These are phyloP conservation scores for Peromyscus attwateri DNA, from an alignment of 2,797 vertebrate species.

Conservation along the genomic window DNA sequence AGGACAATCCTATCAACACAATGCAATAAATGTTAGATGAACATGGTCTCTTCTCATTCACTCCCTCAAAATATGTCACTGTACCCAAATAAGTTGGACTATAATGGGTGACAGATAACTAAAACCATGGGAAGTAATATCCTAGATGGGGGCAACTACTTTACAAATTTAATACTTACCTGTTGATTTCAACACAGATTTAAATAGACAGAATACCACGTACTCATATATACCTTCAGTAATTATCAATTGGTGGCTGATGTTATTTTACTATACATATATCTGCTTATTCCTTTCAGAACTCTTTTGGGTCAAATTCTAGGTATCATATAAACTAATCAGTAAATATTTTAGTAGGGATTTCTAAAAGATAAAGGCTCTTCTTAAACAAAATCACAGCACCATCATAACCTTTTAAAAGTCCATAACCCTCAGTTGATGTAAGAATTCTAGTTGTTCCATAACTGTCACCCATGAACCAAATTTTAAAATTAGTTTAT, in stretches of 20 bases:
- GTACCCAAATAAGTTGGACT: background rate
- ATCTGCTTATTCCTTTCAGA: background rate
- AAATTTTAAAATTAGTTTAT: conserved; percentile 23
- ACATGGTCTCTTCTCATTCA: background rate
- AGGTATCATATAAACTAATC: conserved; percentile 14
- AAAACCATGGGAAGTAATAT: background rate
- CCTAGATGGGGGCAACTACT: background rate
- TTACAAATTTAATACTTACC: background rate
- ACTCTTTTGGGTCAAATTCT: conserved; percentile 55
- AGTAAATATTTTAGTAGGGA: conserved; percentile 48
- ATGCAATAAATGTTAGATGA: background rate
- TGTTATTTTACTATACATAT: background rate
- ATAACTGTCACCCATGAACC: conserved; percentile 18
- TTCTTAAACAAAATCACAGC: conserved; percentile 11
- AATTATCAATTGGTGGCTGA: background rate
- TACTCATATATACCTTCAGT: background rate
- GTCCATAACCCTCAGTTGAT: background rate
- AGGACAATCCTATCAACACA: background rate
- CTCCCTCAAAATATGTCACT: background rate
- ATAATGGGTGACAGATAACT: background rate
- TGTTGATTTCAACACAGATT: background rate
- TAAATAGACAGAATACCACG: background rate
- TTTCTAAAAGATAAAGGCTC: conserved; percentile 24
- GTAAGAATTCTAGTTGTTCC: conserved; percentile 27
- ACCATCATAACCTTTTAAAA: background rate